Percentiles rank a stretch among this genome's conserved stretches.
Evolutionary conservation across 1,140 invertebrate genomes (phyloP).

Genomic region (Panagrolaimus sp.): DNA sequence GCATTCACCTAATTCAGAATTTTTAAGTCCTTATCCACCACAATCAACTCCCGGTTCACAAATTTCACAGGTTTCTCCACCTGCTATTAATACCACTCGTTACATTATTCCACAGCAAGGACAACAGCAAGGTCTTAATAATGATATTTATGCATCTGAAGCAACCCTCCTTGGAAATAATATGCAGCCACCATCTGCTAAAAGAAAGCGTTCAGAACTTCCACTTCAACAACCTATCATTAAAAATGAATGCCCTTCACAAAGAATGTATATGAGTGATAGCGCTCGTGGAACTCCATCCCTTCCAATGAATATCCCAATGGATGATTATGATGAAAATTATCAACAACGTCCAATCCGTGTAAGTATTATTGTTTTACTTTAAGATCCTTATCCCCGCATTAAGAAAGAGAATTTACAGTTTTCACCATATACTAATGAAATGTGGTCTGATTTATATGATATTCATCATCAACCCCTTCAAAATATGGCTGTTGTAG

Average conservation of each 20-base stretch:
- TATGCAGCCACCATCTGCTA: slow-evolving; percentile 1
- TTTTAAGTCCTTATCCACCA: slow-evolving; percentile 30
- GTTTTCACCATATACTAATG: slow-evolving; percentile 41
- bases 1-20: slow-evolving; percentile 30
- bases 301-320: slow-evolving; percentile 15
- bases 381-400: too few species aligned
- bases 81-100: slow-evolving; percentile 13
- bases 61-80: slow-evolving; percentile 21
- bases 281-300: slow-evolving; percentile 18
- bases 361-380: too few species aligned
- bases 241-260: slow-evolving; percentile 18
- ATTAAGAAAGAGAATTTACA: too few species aligned
- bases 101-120: neutral
- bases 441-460: slow-evolving; percentile 42
- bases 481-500: slow-evolving; percentile 34
- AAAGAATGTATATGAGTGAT: neutral
- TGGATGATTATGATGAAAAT: slow-evolving; percentile 26
- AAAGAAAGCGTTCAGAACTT: neutral
- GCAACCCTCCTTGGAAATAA: neutral
- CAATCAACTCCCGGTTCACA: slow-evolving; percentile 37
- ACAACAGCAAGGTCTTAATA: neutral
- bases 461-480: slow-evolving; percentile 33
- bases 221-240: too few species aligned
- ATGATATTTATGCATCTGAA: neutral
- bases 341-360: slow-evolving; percentile 16